A percentile compares a stretch with the other conserved stretches of the same genome.
phyloP scores from a whole-genome alignment of 2,888 invertebrate genomes.

The Xylocampa areola region DNA sequence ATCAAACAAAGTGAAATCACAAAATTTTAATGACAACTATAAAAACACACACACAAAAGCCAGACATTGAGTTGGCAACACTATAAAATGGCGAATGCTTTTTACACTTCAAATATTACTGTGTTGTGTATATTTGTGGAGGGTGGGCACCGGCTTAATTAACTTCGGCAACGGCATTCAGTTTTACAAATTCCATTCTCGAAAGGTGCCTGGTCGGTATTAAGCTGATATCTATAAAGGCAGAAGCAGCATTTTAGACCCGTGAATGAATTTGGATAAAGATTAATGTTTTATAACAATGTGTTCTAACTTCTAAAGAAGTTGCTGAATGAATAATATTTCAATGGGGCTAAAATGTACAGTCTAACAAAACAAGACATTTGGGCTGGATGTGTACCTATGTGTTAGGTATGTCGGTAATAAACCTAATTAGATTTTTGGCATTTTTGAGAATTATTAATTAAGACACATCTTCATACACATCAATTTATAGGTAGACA shows the following conservation, averaged over 20 bases:
- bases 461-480: too few species aligned
- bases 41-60: constrained; percentile 36
- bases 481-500: too few species aligned
- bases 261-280: constrained; percentile 13
- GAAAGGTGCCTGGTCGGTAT: constrained; percentile 31
- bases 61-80: constrained; percentile 39
- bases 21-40: constrained; percentile 32
- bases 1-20: constrained; percentile 28
- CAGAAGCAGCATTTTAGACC: constrained; percentile 16
- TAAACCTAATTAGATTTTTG: too few species aligned
- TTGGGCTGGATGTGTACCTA: too few species aligned
- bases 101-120: constrained; percentile 55
- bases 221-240: constrained; percentile 15
- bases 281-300: not conserved
- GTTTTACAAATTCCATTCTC: constrained; percentile 66
- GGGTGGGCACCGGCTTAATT: constrained; percentile 61
- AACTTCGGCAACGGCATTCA: constrained; percentile 61
- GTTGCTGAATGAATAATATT: too few species aligned
- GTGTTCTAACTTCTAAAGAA: too few species aligned
- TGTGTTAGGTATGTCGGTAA: too few species aligned
- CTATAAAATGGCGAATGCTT: constrained; percentile 52
- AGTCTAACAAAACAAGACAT: too few species aligned
- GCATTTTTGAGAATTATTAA: too few species aligned
- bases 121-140: constrained; percentile 58
- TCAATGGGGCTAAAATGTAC: constrained; percentile 8